Base-by-base conservation (phyloP, 2,113 vertebrate species). In the Cavia porcellus region DNA sequence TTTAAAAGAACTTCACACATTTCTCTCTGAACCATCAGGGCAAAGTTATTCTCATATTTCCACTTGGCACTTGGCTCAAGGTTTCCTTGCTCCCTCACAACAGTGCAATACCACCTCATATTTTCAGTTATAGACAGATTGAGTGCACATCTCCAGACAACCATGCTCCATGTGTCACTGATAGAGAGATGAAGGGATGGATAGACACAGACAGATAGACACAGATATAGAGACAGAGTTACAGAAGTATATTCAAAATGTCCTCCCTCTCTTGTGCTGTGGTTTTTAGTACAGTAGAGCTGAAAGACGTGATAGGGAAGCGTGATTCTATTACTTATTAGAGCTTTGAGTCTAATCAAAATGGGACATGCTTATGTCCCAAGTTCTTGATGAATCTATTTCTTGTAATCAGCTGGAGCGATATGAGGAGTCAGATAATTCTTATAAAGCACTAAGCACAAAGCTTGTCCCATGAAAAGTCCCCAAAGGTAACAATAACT, bases 221-320 rank as follows among this genome's bases (percentile, higher is more conserved):
- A 66, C 3, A 66, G 64, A 64, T 3, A 66, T 11, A 66, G 3
- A 66, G 32, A 17, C 7, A 70, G 35, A 70, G 35, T n/a, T n/a
- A 70, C 3, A 66, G 72, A 12, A 22, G 14, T 38, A 25, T 86
- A 91, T 75, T 59, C 61, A 32, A 62, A 62, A 92, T 2, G 4
- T 68, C 66, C 59, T 94, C 66, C 50, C n/a, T 52, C 13, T 52
- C 28, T 15, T 15, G 1, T 77, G 24, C 5, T 86, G 5, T n/a
- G 45, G 25, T 72, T 93, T 17, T 79, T 47, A 90, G 70, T 55
- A 83, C 70, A 47, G 61, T 87, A 14, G 75, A 79, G 8, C 25
- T 75, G 87, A 84, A 68, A 96, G 55, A 50, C 3, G 14, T 80
- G 38, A 61, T 32, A 85, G 72, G 74, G 32, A 93, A 96, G 64